A percentile compares a stretch with the other conserved stretches of the same genome.
These are phyloP conservation scores for Phenganax subtilis DNA, from an alignment of 92 coral and sea anemone species.

Conservation along the genomic window DNA sequence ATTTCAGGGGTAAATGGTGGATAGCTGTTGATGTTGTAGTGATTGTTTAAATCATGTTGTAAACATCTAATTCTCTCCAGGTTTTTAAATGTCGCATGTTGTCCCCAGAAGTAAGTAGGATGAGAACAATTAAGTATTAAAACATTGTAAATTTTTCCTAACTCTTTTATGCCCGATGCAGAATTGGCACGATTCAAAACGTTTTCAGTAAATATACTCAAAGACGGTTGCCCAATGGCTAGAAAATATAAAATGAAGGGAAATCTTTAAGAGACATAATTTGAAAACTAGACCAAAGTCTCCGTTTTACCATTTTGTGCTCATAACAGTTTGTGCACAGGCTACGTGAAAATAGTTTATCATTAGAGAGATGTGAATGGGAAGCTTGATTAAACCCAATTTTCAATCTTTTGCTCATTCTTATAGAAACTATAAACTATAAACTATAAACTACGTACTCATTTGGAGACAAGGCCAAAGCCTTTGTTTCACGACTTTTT, in stretches of 20 bases:
- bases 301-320: too few relatives aligned
- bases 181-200: not conserved
- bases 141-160: constrained; percentile 13
- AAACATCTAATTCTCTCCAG: constrained; percentile 8
- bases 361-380: too few relatives aligned
- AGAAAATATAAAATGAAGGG: not conserved
- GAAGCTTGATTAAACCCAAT: too few relatives aligned
- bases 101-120: constrained; percentile 78
- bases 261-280: not conserved
- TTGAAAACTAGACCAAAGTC: too few relatives aligned
- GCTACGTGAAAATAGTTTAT: too few relatives aligned
- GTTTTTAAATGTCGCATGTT: constrained; percentile 32
- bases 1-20: constrained; percentile 2
- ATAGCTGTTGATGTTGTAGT: constrained; percentile 19
- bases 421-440: too few relatives aligned
- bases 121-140: constrained; percentile 53
- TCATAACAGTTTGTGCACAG: too few relatives aligned
- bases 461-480: too few relatives aligned
- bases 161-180: not conserved
- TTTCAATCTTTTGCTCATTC: too few relatives aligned
- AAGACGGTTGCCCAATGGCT: not conserved
- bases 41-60: not conserved
- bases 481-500: too few relatives aligned
- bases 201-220: not conserved
- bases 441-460: too few relatives aligned